A percentile compares a stretch with the other conserved stretches of the same genome.
These are phyloP conservation scores for Aselliscus stoliczkanus DNA, from an alignment of 2,797 vertebrate species.

Conservation along the genomic window DNA sequence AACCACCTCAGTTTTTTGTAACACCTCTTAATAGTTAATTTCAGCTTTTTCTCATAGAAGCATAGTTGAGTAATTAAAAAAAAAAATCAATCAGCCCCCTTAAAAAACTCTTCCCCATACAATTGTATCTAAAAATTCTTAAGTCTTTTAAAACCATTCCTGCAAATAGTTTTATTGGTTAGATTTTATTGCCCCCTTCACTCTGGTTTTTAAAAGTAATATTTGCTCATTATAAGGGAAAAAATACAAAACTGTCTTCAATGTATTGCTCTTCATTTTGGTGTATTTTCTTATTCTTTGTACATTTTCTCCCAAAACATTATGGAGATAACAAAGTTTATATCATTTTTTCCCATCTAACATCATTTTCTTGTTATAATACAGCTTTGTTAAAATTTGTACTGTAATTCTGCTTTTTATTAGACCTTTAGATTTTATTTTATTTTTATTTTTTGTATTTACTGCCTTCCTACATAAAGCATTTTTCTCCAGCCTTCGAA, in stretches of 20 bases:
- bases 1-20: not conserved
- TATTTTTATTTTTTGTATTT: not conserved
- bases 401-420: not conserved
- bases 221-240: not conserved
- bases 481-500: not conserved
- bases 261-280: not conserved
- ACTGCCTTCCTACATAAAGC: not conserved
- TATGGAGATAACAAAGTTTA: not conserved
- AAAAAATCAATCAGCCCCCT: not conserved
- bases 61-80: not conserved
- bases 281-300: not conserved
- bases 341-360: not conserved
- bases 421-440: not conserved
- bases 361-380: not conserved
- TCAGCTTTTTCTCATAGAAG: not conserved
- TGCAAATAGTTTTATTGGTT: not conserved
- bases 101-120: not conserved
- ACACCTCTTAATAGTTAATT: not conserved
- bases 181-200: not conserved
- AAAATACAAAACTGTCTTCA: not conserved
- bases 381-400: not conserved
- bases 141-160: conserved; percentile 17
- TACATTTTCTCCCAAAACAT: not conserved
- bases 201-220: not conserved
- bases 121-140: not conserved